A percentile compares a stretch with the other conserved stretches of the same genome.
Evolutionary conservation across 2,797 vertebrate genomes (phyloP).

Genomic region (Danio jaintianensis): DNA sequence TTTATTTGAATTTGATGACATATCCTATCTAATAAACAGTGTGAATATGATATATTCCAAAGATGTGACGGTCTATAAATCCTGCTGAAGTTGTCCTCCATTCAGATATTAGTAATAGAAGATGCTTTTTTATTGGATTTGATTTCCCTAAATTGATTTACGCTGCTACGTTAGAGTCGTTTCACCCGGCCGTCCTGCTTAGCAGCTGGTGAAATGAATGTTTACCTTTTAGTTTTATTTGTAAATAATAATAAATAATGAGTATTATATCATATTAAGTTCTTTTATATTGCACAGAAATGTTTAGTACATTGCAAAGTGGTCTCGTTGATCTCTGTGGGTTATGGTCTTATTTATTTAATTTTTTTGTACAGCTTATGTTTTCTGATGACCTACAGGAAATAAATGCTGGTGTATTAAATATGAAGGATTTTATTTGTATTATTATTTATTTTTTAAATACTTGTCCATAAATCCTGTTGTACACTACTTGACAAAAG

Average conservation of each 20-base stretch:
- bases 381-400: slow-evolving; percentile 85
- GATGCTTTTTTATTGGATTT: slow-evolving; percentile 3
- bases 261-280: slow-evolving; percentile 79
- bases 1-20: slow-evolving; percentile 51
- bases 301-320: slow-evolving; percentile 85
- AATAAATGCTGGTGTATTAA: slow-evolving; percentile 77
- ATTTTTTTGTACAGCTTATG: slow-evolving; percentile 91
- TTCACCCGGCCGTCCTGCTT: slow-evolving; percentile 66
- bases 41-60: background rate
- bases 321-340: slow-evolving; percentile 84
- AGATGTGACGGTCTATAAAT: slow-evolving; percentile 46
- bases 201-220: slow-evolving; percentile 82
- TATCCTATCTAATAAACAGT: slow-evolving; percentile 8
- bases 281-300: slow-evolving; percentile 90
- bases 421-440: background rate
- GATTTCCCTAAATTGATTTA: background rate
- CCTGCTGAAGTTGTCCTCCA: background rate
- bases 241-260: slow-evolving; percentile 86
- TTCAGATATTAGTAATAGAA: slow-evolving; percentile 9
- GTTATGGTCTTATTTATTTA: slow-evolving; percentile 76
- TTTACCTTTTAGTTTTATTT: slow-evolving; percentile 83
- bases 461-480: too few species aligned
- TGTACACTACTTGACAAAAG: too few species aligned
- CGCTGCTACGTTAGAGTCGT: slow-evolving; percentile 59
- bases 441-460: background rate